Conservation (phyloP, 2,797 vertebrate genomes). For the Pseudomugil gertrudae region DNA sequence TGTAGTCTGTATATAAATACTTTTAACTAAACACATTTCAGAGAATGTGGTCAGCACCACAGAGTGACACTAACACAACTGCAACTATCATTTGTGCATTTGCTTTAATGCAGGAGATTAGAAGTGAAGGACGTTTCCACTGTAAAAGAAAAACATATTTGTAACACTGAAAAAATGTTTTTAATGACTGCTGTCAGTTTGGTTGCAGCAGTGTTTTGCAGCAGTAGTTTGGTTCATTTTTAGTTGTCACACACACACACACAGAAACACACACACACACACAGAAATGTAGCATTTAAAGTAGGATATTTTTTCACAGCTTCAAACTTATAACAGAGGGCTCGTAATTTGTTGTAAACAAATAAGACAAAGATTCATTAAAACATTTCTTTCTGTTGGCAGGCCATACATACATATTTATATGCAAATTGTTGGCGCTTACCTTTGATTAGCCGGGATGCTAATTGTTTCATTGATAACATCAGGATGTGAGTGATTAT, state of each 20-base stretch:
- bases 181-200: slow-evolving; percentile 15
- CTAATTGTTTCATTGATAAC: slow-evolving; percentile 17
- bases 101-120: slow-evolving; percentile 33
- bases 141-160: slow-evolving; percentile 2
- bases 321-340: too few species aligned
- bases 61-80: slow-evolving; percentile 32
- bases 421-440: background rate
- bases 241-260: too few species aligned
- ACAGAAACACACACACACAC: too few species aligned
- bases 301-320: too few species aligned
- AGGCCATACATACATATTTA: background rate
- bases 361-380: background rate
- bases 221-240: too few species aligned
- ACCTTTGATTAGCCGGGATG: slow-evolving; percentile 9
- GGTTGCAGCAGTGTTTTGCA: slow-evolving; percentile 18
- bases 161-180: background rate
- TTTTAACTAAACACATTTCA: too few species aligned
- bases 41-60: slow-evolving; percentile 62
- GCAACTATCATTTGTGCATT: slow-evolving; percentile 18
- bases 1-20: slow-evolving; percentile 1
- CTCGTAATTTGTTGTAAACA: background rate
- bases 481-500: slow-evolving; percentile 23
- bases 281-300: too few species aligned
- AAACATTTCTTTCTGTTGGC: background rate
- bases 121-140: background rate